Base-by-base conservation (phyloP, 2,797 vertebrate genomes). In the Enteromius paludinosus region DNA sequence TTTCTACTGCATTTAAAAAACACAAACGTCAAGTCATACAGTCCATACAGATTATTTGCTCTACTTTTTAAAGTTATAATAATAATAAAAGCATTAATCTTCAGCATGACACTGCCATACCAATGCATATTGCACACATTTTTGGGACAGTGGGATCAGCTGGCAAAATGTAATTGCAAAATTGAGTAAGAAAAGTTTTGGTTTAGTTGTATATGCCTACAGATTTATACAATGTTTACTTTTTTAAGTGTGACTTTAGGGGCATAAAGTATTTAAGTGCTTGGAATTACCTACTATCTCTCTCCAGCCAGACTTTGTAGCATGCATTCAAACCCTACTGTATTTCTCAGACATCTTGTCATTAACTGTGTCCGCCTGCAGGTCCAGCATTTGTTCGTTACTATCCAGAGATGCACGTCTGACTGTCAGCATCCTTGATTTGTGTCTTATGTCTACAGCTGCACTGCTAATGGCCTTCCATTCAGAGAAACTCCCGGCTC, bases 391-490 rank as follows among this genome's bases (percentile, higher is more conserved):
- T 35, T 41, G 52, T 81, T 41, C n/a, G 3, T 47, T 72, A 52
- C 56, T 49, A 20, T 52, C 59, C 45, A 72, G 30, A 73, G 69
- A 81, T 38, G 59, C 41, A 35, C 14, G 47, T 69, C 65, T 56
- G 47, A 5, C 15, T 59, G 52, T 77, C 73, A 76, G 66, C 23
- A 11, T 65, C 18, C 41, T 43, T 78, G 64, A 80, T 59, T 64
- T 80, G 49, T 69, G 25, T 38, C 52, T 47, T 12, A 20, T 28
- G 45, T 52, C 62, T 47, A 35, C 88, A 89, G 61, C 49, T 33
- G 68, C 82, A 86, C 75, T 4, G 89, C 86, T 93, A 90, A 92
- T 90, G 85, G 90, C 25, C 81, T 90, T 85, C 87, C 90, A 91
- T 92, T 93, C 90, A 85, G 85, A 86, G 77, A 87, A 79, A 89